phyloP scores from a whole-genome alignment of 2,888 invertebrate species.

The Agrilus mali region DNA sequence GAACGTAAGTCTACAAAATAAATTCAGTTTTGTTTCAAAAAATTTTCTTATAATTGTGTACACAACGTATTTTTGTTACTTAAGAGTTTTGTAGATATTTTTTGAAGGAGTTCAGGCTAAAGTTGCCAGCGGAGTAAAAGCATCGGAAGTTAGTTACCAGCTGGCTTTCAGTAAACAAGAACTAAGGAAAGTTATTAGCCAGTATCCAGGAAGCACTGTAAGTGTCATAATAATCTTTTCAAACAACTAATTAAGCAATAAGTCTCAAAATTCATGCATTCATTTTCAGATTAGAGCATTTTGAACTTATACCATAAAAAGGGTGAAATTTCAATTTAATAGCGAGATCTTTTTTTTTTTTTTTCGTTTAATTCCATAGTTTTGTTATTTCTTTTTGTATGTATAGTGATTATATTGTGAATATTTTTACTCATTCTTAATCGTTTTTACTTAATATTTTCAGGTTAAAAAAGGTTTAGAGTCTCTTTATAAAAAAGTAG shows the following conservation, averaged over 20 bases:
- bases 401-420: no score
- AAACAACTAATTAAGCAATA: not conserved
- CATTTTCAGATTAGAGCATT: no score
- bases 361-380: no score
- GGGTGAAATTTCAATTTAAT: no score
- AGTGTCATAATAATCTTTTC: constrained; percentile 6
- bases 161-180: constrained; percentile 96
- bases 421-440: no score
- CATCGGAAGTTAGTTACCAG: constrained; percentile 96
- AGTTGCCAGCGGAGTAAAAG: constrained; percentile 88
- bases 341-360: no score
- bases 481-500: constrained; percentile 87
- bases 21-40: no score
- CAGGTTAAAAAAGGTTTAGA: constrained; percentile 87
- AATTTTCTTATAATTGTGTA: no score
- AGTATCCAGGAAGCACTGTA: constrained; percentile 70
- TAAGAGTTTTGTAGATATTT: constrained; percentile 55
- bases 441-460: constrained; percentile 5
- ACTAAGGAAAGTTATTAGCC: constrained; percentile 82
- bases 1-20: constrained; percentile 47
- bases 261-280: not conserved
- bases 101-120: constrained; percentile 94
- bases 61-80: no score
- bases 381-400: no score
- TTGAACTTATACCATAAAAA: no score